Evolutionary conservation across 23 tunicate species (phyloP).

Genomic region (Ciona savignyi): DNA sequence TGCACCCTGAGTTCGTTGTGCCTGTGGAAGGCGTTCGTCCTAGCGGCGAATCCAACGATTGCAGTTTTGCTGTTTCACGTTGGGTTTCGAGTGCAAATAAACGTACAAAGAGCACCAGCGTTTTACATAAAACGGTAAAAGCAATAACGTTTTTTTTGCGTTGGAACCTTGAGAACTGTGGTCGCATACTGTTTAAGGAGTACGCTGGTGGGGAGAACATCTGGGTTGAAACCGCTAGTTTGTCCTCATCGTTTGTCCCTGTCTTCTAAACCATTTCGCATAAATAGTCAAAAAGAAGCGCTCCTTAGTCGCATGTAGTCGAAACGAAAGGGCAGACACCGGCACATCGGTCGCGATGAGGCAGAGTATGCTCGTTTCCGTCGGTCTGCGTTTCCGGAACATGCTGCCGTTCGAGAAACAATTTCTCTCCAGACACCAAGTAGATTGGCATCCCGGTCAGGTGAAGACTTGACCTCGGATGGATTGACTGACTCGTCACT

Average conservation of each 20-base stretch:
- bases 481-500: constrained; percentile 90
- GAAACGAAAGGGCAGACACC: constrained; percentile 71
- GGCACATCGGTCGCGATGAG: constrained; percentile 41
- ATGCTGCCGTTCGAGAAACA: constrained; percentile 70
- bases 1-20: neutral
- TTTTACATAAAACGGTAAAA: neutral
- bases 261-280: too few species aligned
- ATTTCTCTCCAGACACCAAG: constrained; percentile 83
- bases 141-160: neutral
- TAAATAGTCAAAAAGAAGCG: constrained; percentile 71
- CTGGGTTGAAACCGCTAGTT: too few species aligned
- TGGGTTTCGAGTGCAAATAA: neutral
- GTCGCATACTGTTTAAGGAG: neutral
- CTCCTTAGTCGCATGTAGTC: constrained; percentile 77
- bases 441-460: constrained; percentile 47
- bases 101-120: constrained; percentile 1
- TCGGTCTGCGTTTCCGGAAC: constrained; percentile 43
- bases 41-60: neutral
- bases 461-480: constrained; percentile 35
- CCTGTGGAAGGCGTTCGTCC: neutral
- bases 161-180: neutral
- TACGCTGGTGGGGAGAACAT: too few species aligned
- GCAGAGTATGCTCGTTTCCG: constrained; percentile 66
- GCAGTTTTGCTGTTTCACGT: neutral
- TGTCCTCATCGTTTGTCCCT: too few species aligned